Evolutionary conservation across 2,797 vertebrate species (phyloP).

Genomic region (Paratrypauchen microcephalus): DNA sequence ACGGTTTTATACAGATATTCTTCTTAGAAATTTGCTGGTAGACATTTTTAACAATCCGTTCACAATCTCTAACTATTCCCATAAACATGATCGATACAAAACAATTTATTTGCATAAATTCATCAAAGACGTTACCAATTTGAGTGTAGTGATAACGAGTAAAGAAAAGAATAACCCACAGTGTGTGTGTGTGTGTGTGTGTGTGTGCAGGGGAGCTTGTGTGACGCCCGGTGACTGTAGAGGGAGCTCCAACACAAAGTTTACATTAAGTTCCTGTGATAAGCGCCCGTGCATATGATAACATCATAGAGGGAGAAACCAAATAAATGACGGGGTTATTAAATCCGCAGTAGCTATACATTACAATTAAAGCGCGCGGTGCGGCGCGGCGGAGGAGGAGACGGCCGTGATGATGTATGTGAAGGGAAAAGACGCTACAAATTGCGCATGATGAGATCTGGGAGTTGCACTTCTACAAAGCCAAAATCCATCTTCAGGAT

Average conservation of each 20-base stretch:
- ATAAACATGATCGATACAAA: neutral
- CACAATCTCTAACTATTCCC: neutral
- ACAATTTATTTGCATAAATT: neutral
- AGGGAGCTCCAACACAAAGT: slow-evolving; percentile 85
- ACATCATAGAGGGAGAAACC: slow-evolving; percentile 64
- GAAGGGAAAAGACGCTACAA: slow-evolving; percentile 53
- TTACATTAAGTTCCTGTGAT: slow-evolving; percentile 77
- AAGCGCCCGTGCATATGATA: slow-evolving; percentile 77
- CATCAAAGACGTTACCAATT: neutral
- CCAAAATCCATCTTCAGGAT: slow-evolving; percentile 55
- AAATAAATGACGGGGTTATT: slow-evolving; percentile 79
- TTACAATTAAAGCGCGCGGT: slow-evolving; percentile 69
- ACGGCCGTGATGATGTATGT: slow-evolving; percentile 50
- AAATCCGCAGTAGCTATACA: slow-evolving; percentile 64
- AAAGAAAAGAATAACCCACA: neutral
- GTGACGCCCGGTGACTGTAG: slow-evolving; percentile 72
- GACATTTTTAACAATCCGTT: neutral
- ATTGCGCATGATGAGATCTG: slow-evolving; percentile 61
- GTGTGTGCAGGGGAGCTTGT: slow-evolving; percentile 10
- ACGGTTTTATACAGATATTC: neutral
- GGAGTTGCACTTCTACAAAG: slow-evolving; percentile 41
- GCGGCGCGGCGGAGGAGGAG: slow-evolving; percentile 46
- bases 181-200: neutral
- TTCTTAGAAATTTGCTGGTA: neutral
- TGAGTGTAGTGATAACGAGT: neutral